Evolutionary conservation across 2,888 invertebrate species (phyloP).

Genomic region (Acanthosoma haemorrhoidale): DNA sequence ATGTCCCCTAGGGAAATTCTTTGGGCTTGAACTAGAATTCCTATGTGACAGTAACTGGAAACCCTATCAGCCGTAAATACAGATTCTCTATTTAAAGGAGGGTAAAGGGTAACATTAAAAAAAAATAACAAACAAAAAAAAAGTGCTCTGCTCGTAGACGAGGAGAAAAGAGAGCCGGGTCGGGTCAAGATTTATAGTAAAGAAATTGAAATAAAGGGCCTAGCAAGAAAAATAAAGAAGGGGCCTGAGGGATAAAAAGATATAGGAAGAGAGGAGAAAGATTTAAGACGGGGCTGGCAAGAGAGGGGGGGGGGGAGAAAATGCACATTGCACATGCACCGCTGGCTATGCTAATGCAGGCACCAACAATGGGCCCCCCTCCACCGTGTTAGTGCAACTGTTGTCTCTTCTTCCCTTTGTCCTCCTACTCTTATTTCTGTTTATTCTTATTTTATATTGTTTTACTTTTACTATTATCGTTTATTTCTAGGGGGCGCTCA

Average conservation of each 20-base stretch:
- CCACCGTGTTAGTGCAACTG: constrained; percentile 23
- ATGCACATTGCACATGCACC: not conserved
- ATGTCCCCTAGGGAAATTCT: no score
- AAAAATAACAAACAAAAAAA: not conserved
- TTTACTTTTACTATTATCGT: constrained; percentile 14
- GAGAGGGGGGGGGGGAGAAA: not conserved
- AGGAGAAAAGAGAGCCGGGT: not conserved
- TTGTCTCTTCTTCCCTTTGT: constrained; percentile 7
- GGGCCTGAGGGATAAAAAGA: constrained; percentile 10
- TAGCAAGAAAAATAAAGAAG: constrained; percentile 22
- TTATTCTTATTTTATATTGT: constrained; percentile 15
- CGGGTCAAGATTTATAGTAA: constrained; percentile 18
- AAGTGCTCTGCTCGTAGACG: not conserved
- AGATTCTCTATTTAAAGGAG: not conserved
- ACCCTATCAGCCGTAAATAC: no score
- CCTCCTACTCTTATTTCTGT: not conserved
- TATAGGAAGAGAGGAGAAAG: constrained; percentile 16
- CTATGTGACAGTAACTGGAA: no score
- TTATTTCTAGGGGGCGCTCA: not conserved
- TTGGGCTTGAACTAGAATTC: no score
- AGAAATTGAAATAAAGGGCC: constrained; percentile 24
- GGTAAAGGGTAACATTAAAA: not conserved
- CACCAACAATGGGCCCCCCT: not conserved
- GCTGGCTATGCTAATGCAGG: not conserved
- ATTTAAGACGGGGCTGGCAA: constrained; percentile 16